Percentiles rank a stretch among this genome's conserved stretches.
phyloP scores from a whole-genome alignment of 2,888 invertebrate genomes.

The Tetheella fluctuosa region DNA sequence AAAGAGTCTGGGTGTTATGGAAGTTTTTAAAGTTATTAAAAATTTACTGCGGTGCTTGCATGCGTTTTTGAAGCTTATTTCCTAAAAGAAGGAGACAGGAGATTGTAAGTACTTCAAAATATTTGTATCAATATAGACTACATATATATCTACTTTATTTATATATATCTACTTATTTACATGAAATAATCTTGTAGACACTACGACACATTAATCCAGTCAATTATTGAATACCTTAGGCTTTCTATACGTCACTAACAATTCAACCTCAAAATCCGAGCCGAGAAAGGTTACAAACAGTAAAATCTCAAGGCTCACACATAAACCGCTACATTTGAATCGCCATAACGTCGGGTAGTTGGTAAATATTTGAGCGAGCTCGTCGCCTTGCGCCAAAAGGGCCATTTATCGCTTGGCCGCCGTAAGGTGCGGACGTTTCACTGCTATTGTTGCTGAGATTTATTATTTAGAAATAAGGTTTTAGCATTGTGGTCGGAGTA shows the following conservation, averaged over 20 bases:
- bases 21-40: constrained; percentile 13
- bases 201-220: no score
- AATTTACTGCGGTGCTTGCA: background rate
- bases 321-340: constrained; percentile 66
- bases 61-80: background rate
- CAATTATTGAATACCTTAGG: background rate
- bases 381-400: constrained; percentile 57
- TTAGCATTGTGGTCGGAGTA: constrained; percentile 16
- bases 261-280: constrained; percentile 29
- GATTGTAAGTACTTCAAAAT: no score
- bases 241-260: background rate
- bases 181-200: no score
- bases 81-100: no score
- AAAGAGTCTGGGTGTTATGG: background rate
- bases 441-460: constrained; percentile 50
- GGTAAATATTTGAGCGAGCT: constrained; percentile 76
- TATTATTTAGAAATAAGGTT: constrained; percentile 44
- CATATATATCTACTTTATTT: no score
- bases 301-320: constrained; percentile 47
- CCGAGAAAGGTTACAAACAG: constrained; percentile 27
- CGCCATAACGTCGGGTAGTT: constrained; percentile 68
- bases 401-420: constrained; percentile 66
- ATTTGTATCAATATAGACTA: no score
- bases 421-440: constrained; percentile 59
- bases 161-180: no score